These are phyloP conservation scores for Gadus macrocephalus DNA, from an alignment of 2,113 vertebrate genomes.

Conservation along the genomic window DNA sequence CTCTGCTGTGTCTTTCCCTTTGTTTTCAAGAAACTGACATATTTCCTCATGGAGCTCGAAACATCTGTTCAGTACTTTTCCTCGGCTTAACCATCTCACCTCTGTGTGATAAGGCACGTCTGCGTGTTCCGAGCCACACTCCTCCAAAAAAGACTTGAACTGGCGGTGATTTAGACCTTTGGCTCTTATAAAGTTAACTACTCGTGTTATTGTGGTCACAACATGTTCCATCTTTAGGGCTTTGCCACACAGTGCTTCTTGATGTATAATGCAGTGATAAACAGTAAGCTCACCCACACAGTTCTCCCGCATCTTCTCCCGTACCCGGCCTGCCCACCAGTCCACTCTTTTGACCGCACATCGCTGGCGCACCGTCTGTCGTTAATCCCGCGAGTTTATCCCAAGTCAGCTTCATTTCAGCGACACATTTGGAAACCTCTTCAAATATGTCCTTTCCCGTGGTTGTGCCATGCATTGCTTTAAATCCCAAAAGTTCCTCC, in stretches of 20 bases:
- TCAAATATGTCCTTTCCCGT: constrained; percentile 28
- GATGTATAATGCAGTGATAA: constrained; percentile 31
- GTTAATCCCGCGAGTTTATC: constrained; percentile 27
- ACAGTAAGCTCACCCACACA: constrained; percentile 28
- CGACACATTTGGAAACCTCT: constrained; percentile 31
- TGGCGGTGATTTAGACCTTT: constrained; percentile 31
- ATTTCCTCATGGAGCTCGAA: neutral
- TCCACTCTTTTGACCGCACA: constrained; percentile 23
- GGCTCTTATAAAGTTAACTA: constrained; percentile 31
- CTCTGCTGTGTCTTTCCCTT: no score
- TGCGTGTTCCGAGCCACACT: constrained; percentile 11
- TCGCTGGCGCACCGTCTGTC: constrained; percentile 26
- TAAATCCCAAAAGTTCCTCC: constrained; percentile 1
- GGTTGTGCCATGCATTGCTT: constrained; percentile 36
- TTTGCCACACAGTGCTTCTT: constrained; percentile 36
- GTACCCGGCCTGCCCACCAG: constrained; percentile 25
- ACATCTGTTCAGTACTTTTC: constrained; percentile 17
- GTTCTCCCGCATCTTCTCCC: constrained; percentile 18
- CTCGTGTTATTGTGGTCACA: no score
- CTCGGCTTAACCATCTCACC: constrained; percentile 10
- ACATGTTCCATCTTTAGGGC: constrained; percentile 34
- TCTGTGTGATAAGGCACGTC: constrained; percentile 23
- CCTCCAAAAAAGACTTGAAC: constrained; percentile 17
- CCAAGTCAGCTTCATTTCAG: constrained; percentile 35
- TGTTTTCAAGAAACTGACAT: no score